Evolutionary conservation across 2,797 vertebrate genomes (phyloP).

Genomic region (Brachymystax lenok): DNA sequence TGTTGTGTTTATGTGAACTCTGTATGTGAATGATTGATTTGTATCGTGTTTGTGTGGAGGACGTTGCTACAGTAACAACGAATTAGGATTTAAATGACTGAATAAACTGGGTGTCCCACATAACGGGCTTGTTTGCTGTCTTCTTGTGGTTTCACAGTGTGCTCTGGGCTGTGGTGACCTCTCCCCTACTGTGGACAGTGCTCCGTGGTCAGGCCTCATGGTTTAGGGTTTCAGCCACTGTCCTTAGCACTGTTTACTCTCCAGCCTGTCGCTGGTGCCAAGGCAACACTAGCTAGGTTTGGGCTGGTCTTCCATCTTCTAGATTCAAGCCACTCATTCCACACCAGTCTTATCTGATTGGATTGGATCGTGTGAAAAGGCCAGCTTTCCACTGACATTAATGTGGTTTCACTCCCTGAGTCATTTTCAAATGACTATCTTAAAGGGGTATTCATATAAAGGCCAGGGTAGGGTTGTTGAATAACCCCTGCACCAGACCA

Average conservation of each 20-base stretch:
- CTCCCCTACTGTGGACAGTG: slow-evolving; percentile 52
- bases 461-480: slow-evolving; percentile 4
- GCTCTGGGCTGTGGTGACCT: slow-evolving; percentile 59
- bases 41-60: neutral
- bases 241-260: slow-evolving; percentile 65
- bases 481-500: slow-evolving; percentile 35
- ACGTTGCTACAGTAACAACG: neutral
- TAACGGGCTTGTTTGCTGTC: slow-evolving; percentile 41
- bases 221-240: slow-evolving; percentile 53
- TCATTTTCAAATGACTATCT: neutral
- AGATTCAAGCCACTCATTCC: neutral
- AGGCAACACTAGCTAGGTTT: slow-evolving; percentile 65
- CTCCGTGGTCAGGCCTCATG: slow-evolving; percentile 40
- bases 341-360: slow-evolving; percentile 58
- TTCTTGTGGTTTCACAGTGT: slow-evolving; percentile 54
- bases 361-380: slow-evolving; percentile 18
- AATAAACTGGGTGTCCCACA: slow-evolving; percentile 24
- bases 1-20: too few relatives aligned
- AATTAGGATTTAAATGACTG: neutral
- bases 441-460: neutral
- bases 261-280: slow-evolving; percentile 63
- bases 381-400: neutral
- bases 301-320: slow-evolving; percentile 43
- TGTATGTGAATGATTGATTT: neutral
- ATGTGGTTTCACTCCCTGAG: neutral